Evolutionary conservation across 2,797 vertebrate species (phyloP), one percentile per base, ranked within the genome.

Genomic region (Myotis myotis): DNA sequence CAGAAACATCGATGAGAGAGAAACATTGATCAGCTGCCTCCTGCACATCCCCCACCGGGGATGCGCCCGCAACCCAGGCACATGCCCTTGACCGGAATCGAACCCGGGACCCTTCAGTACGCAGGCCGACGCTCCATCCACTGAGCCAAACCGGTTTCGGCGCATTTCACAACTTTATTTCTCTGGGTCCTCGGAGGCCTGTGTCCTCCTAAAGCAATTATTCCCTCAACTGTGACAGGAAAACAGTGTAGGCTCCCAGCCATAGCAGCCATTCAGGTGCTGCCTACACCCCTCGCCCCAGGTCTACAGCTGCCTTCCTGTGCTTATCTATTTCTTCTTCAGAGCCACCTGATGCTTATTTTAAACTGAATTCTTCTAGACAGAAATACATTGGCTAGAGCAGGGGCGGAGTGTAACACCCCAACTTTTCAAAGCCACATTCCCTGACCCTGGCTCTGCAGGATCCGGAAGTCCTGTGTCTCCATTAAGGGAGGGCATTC

Each of bases 311-410:
- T 78, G 86, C n/a, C 49, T 53, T 75, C 91, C 87, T 49, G 25
- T 16, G 22, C 68, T 9, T 86, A 13, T 30, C 60, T 23, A 3
- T 10, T 7, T 44, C 70, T 84, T 87, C 80, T 71, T 80, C 78
- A n/a, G 62, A 82, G 57, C 10, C 25, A 84, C 55, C 15, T 55
- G 57, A 55, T 51, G 33, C 74, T 95, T 86, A 72, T 80, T 94
- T 94, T 92, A 82, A 95, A 62, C 57, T 53, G 62, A 87, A 74
- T 72, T 89, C 86, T 92, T 95, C 83, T 66, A 36, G 70, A 41
- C 12, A 82, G 84, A 33, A 72, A 51, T 81, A 81, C 55, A 53
- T 28, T 23, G 75, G 38, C 6, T 83, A 60, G 64, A 28, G 44
- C 1, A 47, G 62, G n/a, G 2, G 25, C 55, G 6, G 60, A 19